Conservation (phyloP, 2,888 invertebrate species). For the Notodonta ziczac region DNA sequence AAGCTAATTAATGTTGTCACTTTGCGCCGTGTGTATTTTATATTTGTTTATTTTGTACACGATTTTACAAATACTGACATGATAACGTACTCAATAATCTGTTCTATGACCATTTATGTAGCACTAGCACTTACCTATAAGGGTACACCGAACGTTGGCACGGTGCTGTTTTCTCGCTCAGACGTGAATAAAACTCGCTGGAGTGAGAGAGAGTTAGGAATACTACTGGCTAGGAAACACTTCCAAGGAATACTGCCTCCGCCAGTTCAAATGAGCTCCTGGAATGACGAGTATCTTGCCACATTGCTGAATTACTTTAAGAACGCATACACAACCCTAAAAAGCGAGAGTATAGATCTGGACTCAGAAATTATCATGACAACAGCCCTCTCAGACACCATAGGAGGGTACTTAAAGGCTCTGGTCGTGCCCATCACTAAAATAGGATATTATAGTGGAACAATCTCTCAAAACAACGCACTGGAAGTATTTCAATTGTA, state of each 20-base stretch:
- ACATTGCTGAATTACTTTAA: slow-evolving; percentile 56
- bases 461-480: slow-evolving; percentile 80
- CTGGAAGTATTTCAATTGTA: slow-evolving; percentile 82
- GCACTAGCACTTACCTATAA: slow-evolving; percentile 18
- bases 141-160: slow-evolving; percentile 58
- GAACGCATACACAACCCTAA: slow-evolving; percentile 51
- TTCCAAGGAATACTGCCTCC: slow-evolving; percentile 64
- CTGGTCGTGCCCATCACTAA: slow-evolving; percentile 85
- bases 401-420: slow-evolving; percentile 86
- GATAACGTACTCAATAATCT: slow-evolving; percentile 40
- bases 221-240: slow-evolving; percentile 58
- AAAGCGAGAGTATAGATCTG: slow-evolving; percentile 46
- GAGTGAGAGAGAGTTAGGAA: slow-evolving; percentile 48
- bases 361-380: slow-evolving; percentile 54
- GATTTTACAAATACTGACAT: slow-evolving; percentile 50
- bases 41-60: slow-evolving; percentile 51
- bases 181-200: slow-evolving; percentile 55
- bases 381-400: slow-evolving; percentile 73
- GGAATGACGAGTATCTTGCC: slow-evolving; percentile 54
- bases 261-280: slow-evolving; percentile 40
- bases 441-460: slow-evolving; percentile 86
- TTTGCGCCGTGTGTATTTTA: slow-evolving; percentile 53
- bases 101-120: slow-evolving; percentile 33
- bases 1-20: slow-evolving; percentile 23
- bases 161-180: slow-evolving; percentile 57